phyloP scores from a whole-genome alignment of 2,797 vertebrate genomes.

The Hippocampus kuda region DNA sequence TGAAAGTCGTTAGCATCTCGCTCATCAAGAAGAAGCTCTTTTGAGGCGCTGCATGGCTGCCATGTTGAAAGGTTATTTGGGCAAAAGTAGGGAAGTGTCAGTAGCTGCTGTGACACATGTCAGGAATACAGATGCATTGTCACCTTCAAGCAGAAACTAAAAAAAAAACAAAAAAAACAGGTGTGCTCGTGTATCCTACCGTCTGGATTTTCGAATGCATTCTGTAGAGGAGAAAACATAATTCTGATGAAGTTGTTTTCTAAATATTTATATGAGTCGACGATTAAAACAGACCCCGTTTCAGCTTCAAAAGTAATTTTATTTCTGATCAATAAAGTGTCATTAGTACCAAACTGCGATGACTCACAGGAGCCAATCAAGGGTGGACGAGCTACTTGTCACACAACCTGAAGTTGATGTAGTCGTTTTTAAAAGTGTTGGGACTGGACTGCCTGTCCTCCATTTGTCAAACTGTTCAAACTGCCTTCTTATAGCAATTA shows the following conservation, averaged over 20 bases:
- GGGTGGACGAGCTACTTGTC: neutral
- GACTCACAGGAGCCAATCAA: neutral
- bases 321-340: neutral
- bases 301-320: neutral
- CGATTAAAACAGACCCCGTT: neutral
- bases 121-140: neutral
- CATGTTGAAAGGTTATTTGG: conserved; percentile 4
- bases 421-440: conserved; percentile 1
- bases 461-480: neutral
- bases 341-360: neutral
- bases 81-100: neutral
- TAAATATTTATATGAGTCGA: too few species aligned
- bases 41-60: conserved; percentile 7
- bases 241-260: too few species aligned
- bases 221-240: too few species aligned
- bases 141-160: neutral
- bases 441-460: neutral
- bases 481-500: neutral
- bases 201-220: too few species aligned
- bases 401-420: neutral
- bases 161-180: neutral
- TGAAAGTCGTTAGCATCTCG: conserved; percentile 3
- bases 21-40: conserved; percentile 8
- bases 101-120: neutral
- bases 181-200: too few species aligned